These are phyloP conservation scores for Thelaira solivaga DNA, from an alignment of 2,888 invertebrate genomes.

Conservation along the genomic window DNA sequence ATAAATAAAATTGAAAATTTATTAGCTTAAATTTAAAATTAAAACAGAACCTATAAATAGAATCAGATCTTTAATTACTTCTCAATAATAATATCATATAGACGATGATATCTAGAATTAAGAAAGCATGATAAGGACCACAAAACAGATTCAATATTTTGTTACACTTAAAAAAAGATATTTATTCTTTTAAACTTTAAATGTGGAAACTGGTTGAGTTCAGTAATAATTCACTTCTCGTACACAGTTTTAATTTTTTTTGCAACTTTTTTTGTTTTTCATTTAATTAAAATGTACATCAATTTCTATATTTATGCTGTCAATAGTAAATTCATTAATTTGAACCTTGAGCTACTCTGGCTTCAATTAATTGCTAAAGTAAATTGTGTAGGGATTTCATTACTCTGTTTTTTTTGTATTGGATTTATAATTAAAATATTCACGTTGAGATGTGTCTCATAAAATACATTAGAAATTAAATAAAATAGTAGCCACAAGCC, in stretches of 20 bases:
- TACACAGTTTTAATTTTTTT: background rate
- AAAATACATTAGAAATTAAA: too few relatives aligned
- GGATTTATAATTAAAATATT: conserved; percentile 6
- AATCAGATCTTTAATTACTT: too few relatives aligned
- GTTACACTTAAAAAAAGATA: too few relatives aligned
- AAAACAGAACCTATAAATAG: too few relatives aligned
- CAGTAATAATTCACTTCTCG: conserved; percentile 22
- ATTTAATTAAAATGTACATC: background rate
- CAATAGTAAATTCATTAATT: conserved; percentile 17
- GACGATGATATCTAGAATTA: too few relatives aligned
- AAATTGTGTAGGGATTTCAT: background rate
- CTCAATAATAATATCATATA: too few relatives aligned
- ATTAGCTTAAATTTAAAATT: conserved; percentile 18
- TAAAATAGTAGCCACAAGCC: too few relatives aligned
- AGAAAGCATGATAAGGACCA: too few relatives aligned
- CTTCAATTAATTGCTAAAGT: conserved; percentile 8
- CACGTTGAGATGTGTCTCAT: too few relatives aligned
- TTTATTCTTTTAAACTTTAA: too few relatives aligned
- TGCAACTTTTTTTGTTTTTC: background rate
- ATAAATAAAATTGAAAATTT: conserved; percentile 9
- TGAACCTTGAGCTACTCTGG: background rate
- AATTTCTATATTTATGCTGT: conserved; percentile 8
- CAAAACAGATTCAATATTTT: too few relatives aligned
- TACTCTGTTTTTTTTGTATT: background rate
- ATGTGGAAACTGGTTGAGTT: too few relatives aligned